phyloP scores from a whole-genome alignment of 2,888 invertebrate genomes.

The Tolmerus cingulatus region DNA sequence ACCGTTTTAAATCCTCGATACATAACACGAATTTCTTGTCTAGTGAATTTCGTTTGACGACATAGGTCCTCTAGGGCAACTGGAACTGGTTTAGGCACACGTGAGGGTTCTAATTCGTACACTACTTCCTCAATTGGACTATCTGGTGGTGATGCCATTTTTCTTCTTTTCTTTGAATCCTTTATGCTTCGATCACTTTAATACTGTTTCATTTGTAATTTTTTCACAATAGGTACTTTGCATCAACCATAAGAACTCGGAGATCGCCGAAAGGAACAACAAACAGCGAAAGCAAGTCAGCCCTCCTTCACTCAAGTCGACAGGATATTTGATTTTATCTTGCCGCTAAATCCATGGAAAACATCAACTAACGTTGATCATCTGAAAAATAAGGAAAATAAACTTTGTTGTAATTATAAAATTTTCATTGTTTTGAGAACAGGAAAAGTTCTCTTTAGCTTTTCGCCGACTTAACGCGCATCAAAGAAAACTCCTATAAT shows the following conservation, averaged over 20 bases:
- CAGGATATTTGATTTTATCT: not conserved
- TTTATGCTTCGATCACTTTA: not conserved
- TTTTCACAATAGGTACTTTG: not conserved
- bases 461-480: not conserved
- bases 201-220: not conserved
- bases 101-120: conserved; percentile 82
- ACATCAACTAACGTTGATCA: not conserved
- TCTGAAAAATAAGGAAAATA: not conserved
- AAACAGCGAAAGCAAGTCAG: not conserved
- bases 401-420: not conserved
- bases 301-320: not conserved
- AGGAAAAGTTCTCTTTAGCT: not conserved
- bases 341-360: not conserved
- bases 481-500: not conserved
- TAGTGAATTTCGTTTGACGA: conserved; percentile 92
- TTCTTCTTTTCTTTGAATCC: not conserved
- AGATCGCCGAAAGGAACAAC: not conserved
- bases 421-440: not conserved
- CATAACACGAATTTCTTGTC: conserved; percentile 96
- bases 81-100: conserved; percentile 80
- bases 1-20: conserved; percentile 91
- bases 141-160: conserved; percentile 86
- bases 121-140: conserved; percentile 87
- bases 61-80: conserved; percentile 90
- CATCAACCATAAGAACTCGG: not conserved